Evolutionary conservation across 2,888 invertebrate genomes (phyloP).

Genomic region (Zhengitettix transpicula): DNA sequence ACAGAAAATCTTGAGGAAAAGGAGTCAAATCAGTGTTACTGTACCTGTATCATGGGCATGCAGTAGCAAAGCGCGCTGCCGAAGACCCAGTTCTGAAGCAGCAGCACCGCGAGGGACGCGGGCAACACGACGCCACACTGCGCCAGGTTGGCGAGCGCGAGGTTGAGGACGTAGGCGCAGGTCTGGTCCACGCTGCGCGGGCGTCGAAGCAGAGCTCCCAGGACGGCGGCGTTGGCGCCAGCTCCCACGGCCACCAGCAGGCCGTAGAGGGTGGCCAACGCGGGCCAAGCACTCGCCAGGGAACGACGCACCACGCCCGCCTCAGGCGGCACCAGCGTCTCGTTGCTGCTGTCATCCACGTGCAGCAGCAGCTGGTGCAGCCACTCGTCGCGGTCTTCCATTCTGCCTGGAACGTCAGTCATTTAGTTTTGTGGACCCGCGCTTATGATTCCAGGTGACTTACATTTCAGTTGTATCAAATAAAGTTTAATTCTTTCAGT

Average conservation of each 20-base stretch:
- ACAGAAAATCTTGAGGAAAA: too few relatives aligned
- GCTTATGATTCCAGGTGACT: too few relatives aligned
- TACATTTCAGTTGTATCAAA: too few relatives aligned
- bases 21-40: too few relatives aligned
- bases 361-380: too few relatives aligned
- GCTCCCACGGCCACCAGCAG: slow-evolving; percentile 37
- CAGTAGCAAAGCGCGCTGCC: slow-evolving; percentile 55
- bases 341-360: too few relatives aligned
- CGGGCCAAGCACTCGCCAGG: not conserved
- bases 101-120: slow-evolving; percentile 44
- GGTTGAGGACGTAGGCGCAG: slow-evolving; percentile 45
- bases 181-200: slow-evolving; percentile 43
- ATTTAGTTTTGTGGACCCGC: too few relatives aligned
- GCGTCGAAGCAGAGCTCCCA: slow-evolving; percentile 28
- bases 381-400: too few relatives aligned
- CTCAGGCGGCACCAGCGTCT: not conserved
- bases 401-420: too few relatives aligned
- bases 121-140: slow-evolving; percentile 52
- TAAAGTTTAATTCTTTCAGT: too few relatives aligned
- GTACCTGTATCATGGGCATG: slow-evolving; percentile 54
- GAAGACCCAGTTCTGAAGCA: slow-evolving; percentile 55
- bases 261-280: slow-evolving; percentile 41
- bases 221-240: slow-evolving; percentile 38
- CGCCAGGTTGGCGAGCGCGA: slow-evolving; percentile 45
- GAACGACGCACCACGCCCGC: not conserved